phyloP scores from a whole-genome alignment of 35 echinoderm and acorn worm genomes.

The Lytechinus pictus region DNA sequence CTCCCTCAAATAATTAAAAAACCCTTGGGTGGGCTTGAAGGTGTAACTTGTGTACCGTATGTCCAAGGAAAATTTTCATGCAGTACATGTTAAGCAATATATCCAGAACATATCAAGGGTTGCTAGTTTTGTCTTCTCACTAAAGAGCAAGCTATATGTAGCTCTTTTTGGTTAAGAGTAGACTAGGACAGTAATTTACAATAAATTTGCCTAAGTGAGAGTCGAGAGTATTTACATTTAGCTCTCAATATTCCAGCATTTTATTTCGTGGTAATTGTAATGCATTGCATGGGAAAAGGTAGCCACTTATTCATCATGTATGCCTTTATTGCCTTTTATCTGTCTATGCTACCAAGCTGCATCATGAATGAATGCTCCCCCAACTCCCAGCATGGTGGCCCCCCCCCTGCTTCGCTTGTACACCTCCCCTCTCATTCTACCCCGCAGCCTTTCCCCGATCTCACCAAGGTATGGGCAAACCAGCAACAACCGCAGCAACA shows the following conservation, averaged over 20 bases:
- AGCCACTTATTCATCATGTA: not conserved
- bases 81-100: no score
- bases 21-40: no score
- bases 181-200: no score
- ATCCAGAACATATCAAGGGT: no score
- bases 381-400: not conserved
- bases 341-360: not conserved
- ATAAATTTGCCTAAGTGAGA: no score
- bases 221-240: no score
- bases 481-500: conserved; percentile 44
- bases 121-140: no score
- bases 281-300: not conserved
- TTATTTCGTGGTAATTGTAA: not conserved
- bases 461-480: conserved; percentile 55
- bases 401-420: conserved; percentile 8
- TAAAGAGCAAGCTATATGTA: no score
- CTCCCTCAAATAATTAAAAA: no score
- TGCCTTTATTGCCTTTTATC: not conserved
- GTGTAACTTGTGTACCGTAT: no score
- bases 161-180: no score
- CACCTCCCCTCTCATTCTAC: conserved; percentile 27
- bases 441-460: conserved; percentile 56
- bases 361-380: not conserved
- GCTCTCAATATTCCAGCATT: not conserved
- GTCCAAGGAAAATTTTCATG: no score